Evolutionary conservation across 2,113 vertebrate genomes (phyloP), one percentile per base, ranked within the genome.

Genomic region (Colossoma macropomum): DNA sequence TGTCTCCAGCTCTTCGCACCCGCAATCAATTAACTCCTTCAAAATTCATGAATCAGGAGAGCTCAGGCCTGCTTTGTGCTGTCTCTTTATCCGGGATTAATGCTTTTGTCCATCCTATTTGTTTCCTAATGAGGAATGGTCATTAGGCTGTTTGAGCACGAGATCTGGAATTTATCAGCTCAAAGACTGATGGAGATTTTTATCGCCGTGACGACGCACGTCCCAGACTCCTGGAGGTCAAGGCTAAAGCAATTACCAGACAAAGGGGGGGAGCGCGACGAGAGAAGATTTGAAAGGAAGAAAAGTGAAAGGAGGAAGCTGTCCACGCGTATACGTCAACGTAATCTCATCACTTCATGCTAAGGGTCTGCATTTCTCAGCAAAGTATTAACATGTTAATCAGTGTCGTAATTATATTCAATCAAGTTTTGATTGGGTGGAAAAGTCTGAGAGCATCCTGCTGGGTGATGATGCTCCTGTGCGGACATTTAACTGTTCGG

Each of bases 31-130:
- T 82, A 84, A 75, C 75, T 85, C 80, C 32, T 71, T 69, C 69
- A 54, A 63, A 76, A 74, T 10, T 59, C 69, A n/a, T 50, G 19
- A 75, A 80, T 84, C 78, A 65, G 50, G 17, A 25, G 69, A 70
- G 70, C 41, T 84, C 77, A 82, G 71, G 59, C 17, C 27, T 41
- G 19, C 68, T 79, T 54, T 54, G 70, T 25, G 34, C 54, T 45
- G 4, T 68, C 77, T 87, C 63, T 56, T 85, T 87, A 89, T 91
- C 86, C 80, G 54, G 78, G 84, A 85, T 84, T 88, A 89, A 92
- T 89, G 86, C 86, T 81, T 91, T 85, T 82, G 83, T 76, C 15
- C 74, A 88, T 75, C 79, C 19, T 88, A 77, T 89, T 91, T 87
- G 77, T 85, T 89, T 85, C 86, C 83, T 81, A 84, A 88, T 84